phyloP scores from a whole-genome alignment of 2,797 vertebrate genomes.

The Enteromius afrohamiltoni region DNA sequence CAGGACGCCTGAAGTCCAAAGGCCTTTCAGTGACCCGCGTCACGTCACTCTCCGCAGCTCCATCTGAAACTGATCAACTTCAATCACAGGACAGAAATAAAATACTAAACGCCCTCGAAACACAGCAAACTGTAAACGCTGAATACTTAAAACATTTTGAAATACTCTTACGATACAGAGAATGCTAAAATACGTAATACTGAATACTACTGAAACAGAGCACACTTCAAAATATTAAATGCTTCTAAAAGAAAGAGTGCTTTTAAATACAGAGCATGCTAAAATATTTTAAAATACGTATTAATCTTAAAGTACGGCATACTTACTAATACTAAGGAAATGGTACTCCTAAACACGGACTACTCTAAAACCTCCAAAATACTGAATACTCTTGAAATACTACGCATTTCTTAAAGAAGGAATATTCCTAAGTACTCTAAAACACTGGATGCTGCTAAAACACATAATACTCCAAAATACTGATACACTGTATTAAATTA shows the following conservation, averaged over 20 bases:
- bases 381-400: neutral
- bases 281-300: too few species aligned
- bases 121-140: neutral
- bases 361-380: too few species aligned
- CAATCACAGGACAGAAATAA: neutral
- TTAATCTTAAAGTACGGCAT: too few species aligned
- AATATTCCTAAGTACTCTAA: neutral
- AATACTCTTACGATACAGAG: neutral
- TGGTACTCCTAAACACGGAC: too few species aligned
- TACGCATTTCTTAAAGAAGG: neutral
- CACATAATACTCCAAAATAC: neutral
- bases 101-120: neutral
- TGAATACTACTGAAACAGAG: too few species aligned
- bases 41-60: neutral
- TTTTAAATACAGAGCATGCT: too few species aligned
- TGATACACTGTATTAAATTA: too few species aligned
- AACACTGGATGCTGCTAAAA: neutral
- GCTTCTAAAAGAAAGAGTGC: too few species aligned
- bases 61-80: neutral
- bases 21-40: constrained; percentile 17
- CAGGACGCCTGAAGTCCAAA: constrained; percentile 49
- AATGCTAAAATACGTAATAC: neutral
- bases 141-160: neutral
- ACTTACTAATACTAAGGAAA: too few species aligned
- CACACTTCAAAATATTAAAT: too few species aligned